phyloP scores from a whole-genome alignment of 2,797 vertebrate species.

The Ctenochaetus hawaiiensis region DNA sequence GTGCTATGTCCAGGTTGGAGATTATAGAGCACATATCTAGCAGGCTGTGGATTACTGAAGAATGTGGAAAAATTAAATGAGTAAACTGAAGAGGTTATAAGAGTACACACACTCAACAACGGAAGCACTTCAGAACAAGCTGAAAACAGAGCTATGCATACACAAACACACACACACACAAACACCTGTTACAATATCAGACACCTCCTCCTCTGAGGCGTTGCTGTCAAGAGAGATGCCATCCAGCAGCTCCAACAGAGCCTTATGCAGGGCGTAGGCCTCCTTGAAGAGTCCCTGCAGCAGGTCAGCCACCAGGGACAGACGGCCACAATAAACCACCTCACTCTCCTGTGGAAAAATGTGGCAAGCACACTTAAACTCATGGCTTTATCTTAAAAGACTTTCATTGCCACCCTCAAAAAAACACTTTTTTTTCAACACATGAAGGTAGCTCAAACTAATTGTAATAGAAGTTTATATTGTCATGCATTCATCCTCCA shows the following conservation, averaged over 20 bases:
- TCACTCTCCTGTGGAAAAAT: slow-evolving; percentile 90
- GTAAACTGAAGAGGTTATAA: neutral
- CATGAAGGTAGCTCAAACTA: neutral
- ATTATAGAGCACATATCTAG: slow-evolving; percentile 93
- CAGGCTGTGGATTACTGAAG: slow-evolving; percentile 92
- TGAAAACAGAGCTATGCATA: neutral
- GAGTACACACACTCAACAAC: neutral
- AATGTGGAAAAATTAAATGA: slow-evolving; percentile 27
- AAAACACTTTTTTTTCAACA: neutral
- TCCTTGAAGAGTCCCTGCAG: slow-evolving; percentile 94
- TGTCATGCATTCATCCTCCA: no score
- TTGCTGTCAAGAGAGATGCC: slow-evolving; percentile 83
- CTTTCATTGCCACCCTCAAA: neutral
- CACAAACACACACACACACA: neutral
- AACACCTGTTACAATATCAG: slow-evolving; percentile 88
- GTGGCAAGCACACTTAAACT: neutral
- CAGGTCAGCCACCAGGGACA: slow-evolving; percentile 93
- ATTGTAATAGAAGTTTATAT: neutral
- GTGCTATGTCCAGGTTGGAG: slow-evolving; percentile 93
- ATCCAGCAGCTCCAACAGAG: slow-evolving; percentile 92
- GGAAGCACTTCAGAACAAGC: neutral
- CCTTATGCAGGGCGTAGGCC: slow-evolving; percentile 93
- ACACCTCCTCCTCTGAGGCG: slow-evolving; percentile 83
- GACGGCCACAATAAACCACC: slow-evolving; percentile 89
- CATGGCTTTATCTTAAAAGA: neutral